Conservation (phyloP, 2,888 invertebrate species). For the Plagiodera versicolora region DNA sequence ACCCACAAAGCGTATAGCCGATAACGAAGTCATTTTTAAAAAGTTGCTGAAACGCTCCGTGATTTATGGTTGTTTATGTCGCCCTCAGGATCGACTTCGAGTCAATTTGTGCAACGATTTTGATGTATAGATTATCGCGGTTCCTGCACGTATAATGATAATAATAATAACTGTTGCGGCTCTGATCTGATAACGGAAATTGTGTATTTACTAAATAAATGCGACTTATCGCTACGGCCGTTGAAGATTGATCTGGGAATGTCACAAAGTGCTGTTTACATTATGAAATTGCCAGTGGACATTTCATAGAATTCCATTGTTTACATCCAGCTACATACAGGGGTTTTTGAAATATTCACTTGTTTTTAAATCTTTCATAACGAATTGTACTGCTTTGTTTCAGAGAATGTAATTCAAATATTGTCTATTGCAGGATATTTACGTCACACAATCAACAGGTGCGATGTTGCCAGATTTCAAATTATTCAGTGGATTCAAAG, state of each 20-base stretch:
- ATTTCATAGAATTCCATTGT: not conserved
- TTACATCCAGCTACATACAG: too few species aligned
- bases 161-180: constrained; percentile 23
- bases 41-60: constrained; percentile 24
- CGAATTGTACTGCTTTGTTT: too few species aligned
- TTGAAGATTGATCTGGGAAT: constrained; percentile 22
- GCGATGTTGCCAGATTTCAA: too few species aligned
- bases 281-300: not conserved
- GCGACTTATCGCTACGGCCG: constrained; percentile 31
- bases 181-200: constrained; percentile 39
- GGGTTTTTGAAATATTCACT: too few species aligned
- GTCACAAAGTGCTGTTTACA: constrained; percentile 10
- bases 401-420: too few species aligned
- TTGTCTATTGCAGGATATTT: too few species aligned
- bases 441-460: too few species aligned
- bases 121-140: constrained; percentile 42
- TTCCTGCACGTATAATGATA: constrained; percentile 42
- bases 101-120: constrained; percentile 40
- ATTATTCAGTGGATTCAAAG: too few species aligned
- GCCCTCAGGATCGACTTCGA: constrained; percentile 29
- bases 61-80: constrained; percentile 40
- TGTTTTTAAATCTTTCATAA: too few species aligned
- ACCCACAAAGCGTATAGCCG: constrained; percentile 34
- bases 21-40: constrained; percentile 35
- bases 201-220: constrained; percentile 36